Evolutionary conservation across 2,113 vertebrate species (phyloP).

Genomic region (Capreolus pygargus): DNA sequence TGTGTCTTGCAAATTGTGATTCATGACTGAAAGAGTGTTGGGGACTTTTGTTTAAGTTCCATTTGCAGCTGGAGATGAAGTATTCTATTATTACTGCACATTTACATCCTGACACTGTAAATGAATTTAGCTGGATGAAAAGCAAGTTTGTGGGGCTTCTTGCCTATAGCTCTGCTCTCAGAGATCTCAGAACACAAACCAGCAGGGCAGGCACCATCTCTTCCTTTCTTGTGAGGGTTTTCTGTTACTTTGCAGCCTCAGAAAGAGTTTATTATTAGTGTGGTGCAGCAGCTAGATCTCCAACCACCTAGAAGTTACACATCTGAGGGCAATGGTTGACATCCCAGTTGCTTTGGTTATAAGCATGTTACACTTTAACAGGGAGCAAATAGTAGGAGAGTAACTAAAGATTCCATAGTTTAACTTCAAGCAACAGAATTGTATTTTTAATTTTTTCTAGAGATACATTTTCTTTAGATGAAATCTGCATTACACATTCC

Average conservation of each 20-base stretch:
- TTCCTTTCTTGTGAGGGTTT: background rate
- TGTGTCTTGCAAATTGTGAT: background rate
- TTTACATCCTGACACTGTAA: background rate
- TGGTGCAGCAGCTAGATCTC: no score
- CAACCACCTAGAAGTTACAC: background rate
- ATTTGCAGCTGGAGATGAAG: background rate
- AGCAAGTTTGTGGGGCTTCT: background rate
- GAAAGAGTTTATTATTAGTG: background rate
- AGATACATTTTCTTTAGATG: background rate
- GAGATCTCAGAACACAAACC: no score
- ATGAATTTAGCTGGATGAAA: background rate
- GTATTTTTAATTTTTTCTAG: background rate
- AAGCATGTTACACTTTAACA: background rate
- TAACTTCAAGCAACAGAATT: background rate
- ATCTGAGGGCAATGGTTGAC: rapidly evolving
- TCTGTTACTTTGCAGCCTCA: background rate
- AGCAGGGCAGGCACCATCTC: no score
- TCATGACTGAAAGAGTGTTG: background rate
- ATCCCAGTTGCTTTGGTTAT: background rate
- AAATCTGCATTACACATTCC: background rate
- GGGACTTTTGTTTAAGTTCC: background rate
- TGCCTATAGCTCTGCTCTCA: background rate
- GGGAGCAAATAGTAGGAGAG: rapidly evolving
- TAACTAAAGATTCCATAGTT: background rate
- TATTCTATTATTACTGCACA: background rate